Evolutionary conservation across 2,113 vertebrate species (phyloP).

Genomic region (Cynopterus brachyotis): DNA sequence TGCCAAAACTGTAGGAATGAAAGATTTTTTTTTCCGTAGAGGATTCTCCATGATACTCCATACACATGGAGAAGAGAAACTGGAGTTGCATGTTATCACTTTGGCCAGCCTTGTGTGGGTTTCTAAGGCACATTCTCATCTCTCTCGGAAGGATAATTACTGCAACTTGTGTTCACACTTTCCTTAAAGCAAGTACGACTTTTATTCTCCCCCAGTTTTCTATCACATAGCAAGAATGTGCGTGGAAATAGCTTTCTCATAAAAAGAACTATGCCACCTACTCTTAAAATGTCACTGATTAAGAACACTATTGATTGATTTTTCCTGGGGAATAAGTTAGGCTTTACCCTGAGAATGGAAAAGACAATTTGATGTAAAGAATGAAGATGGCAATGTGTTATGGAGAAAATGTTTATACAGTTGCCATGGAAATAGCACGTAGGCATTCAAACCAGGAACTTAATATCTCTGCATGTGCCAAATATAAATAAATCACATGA

Average conservation of each 20-base stretch:
- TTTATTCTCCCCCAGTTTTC: constrained; percentile 49
- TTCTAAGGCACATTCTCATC: neutral
- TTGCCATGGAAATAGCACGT: constrained; percentile 70
- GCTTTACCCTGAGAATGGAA: constrained; percentile 47
- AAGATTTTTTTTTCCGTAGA: neutral
- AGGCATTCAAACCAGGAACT: constrained; percentile 45
- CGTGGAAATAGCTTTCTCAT: constrained; percentile 67
- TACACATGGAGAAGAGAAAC: neutral
- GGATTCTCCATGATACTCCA: neutral
- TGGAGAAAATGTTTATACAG: constrained; percentile 62
- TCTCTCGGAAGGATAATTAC: neutral
- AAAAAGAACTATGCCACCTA: constrained; percentile 49
- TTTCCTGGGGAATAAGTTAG: constrained; percentile 60
- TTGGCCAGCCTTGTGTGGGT: neutral
- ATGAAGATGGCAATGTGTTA: constrained; percentile 61
- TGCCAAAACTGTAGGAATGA: neutral
- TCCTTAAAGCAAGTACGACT: neutral
- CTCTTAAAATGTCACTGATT: constrained; percentile 74
- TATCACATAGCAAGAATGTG: constrained; percentile 54
- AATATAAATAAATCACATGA: constrained; percentile 72
- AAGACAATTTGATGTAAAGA: constrained; percentile 64
- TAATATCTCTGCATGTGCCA: constrained; percentile 31
- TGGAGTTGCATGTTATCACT: neutral
- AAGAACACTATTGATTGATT: constrained; percentile 67
- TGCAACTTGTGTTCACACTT: constrained; percentile 7